Evolutionary conservation across 1,140 invertebrate species (phyloP), one percentile per base, ranked within the genome.

Genomic region (Eufriesea mexicana): DNA sequence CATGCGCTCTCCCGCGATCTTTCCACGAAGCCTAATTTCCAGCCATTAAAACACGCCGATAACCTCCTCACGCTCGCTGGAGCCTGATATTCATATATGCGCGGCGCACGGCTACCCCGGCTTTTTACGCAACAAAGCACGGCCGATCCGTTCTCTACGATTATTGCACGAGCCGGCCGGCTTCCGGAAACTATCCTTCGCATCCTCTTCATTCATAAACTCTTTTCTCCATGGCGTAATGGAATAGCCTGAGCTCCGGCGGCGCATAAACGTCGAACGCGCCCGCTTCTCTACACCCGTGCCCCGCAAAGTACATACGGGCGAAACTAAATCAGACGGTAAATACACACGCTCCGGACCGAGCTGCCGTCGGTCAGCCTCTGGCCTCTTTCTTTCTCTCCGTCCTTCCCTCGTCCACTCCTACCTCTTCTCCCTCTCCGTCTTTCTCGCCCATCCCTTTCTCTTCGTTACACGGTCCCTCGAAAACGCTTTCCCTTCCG

Each of bases 121-220:
- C 75, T 84, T 76, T 66, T 75, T 62, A 76, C 84, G 80, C 75
- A 72, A 64, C 81, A 55, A 81, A 57, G 61, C 47, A 54, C 67
- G 28, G 64, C 61, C 71, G 70, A 84, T 59, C 62, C 68, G 84
- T 88, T 35, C 35, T 85, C 82, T 76, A 88, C 79, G 84, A 86
- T 87, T 84, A 87, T 84, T 80, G 68, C 81, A 16, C 51, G 42
- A 74, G 49, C 59, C 23, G 20, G 49, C 57, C 49, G 68, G 67
- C 66, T 84, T 82, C 67, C 86, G 76, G 66, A 86, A 89, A 86
- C 85, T 82, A 88, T 70, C 74, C 84, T 68, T 83, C 64, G 76
- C 57, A 75, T 85, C 76, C 85, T 89, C 57, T 70, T 84, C 81
- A 85, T 86, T 88, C 88, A 88, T 89, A 88, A 88, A 88, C 86